Conservation (phyloP, 2,113 vertebrate species). For the Notarius lentiginosus region DNA sequence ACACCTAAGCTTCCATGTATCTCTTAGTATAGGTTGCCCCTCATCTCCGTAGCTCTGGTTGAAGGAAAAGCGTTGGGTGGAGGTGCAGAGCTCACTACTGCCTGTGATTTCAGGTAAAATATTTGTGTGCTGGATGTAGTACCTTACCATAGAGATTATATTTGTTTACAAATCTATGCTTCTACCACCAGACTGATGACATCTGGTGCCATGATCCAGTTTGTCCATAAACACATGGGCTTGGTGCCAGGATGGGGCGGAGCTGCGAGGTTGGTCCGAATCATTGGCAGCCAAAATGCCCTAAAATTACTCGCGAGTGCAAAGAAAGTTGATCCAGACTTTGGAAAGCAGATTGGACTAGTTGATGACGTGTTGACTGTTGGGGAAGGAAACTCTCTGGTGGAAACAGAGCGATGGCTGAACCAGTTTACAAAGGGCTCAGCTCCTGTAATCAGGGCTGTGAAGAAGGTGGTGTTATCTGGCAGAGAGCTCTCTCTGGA, state of each 20-base stretch:
- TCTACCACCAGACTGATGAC: conserved; percentile 82
- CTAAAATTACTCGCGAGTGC: conserved; percentile 81
- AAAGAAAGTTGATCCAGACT: conserved; percentile 68
- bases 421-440: conserved; percentile 74
- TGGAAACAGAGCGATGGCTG: conserved; percentile 80
- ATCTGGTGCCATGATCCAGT: conserved; percentile 83
- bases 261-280: conserved; percentile 75
- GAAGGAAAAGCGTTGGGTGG: conserved; percentile 90
- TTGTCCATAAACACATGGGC: conserved; percentile 94
- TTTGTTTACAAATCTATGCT: conserved; percentile 33
- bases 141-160: not conserved
- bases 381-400: conserved; percentile 47
- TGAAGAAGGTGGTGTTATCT: conserved; percentile 81
- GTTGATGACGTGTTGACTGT: conserved; percentile 70
- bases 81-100: conserved; percentile 89
- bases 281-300: conserved; percentile 78
- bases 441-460: conserved; percentile 75
- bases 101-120: conserved; percentile 93
- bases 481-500: conserved; percentile 82
- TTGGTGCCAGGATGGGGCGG: conserved; percentile 95
- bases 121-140: not conserved
- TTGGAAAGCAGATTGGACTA: conserved; percentile 78
- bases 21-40: conserved; percentile 79
- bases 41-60: conserved; percentile 89
- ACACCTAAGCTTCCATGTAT: conserved; percentile 42